Evolutionary conservation across 2,797 vertebrate species (phyloP), one percentile per base, ranked within the genome.

Genomic region (Chelon labrosus): DNA sequence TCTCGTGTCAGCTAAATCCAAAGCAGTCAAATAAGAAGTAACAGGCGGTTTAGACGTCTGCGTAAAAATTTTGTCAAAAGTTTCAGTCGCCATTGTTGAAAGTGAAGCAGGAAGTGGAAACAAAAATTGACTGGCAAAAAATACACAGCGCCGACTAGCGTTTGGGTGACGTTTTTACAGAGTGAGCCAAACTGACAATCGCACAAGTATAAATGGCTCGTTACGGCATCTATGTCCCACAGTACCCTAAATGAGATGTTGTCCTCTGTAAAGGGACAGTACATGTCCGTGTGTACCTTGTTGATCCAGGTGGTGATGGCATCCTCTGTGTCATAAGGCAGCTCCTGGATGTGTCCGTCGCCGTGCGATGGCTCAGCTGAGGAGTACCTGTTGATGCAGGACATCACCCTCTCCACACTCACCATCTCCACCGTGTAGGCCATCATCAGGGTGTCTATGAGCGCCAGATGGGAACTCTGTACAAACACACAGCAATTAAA

Each of bases 371-470:
- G 95, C 61, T 96, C 95, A 53, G 96, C 95, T 4, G 96, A 89
- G 1, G 96, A 95, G 82, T 95, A 98, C 80, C 96, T 95, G 84
- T 96, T 96, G 52, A 97, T 95, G 79, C 97, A 98, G 0, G 95
- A 89, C 61, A 98, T 93, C 53, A 99, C 97, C 66, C 97, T 94
- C 89, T 99, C 97, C 54, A 98, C 92, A 0, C 97, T 99, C 91
- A 99, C 92, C 98, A 99, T 98, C 93, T 99, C 98, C 74, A 97
- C 97, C 0, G 97, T 97, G 27, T 99, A 99, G 0, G 98, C 97
- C 98, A 98, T 99, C 98, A 99, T 99, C 50, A 99, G 92, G 4
- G 97, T 96, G 72, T 99, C 98, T 0, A 97, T 96, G 93, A 99
- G 96, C 1, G 98, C 97, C 93, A 99, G 75, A 65, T 99, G 98